Conservation (phyloP, 2,113 vertebrate genomes). For the Gymnorhina tibicen region DNA sequence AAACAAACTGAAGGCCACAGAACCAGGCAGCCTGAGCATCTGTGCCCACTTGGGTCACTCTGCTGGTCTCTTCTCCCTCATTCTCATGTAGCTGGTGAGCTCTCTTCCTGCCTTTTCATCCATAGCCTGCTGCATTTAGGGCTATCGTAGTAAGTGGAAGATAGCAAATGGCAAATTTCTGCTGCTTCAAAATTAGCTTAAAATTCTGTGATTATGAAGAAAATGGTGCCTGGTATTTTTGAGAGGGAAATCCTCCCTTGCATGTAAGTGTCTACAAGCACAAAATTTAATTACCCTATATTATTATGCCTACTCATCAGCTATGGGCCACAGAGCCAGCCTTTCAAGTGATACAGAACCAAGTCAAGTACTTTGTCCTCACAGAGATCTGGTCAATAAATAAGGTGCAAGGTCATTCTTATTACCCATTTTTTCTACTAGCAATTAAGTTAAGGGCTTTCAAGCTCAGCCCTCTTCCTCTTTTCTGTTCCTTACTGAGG, state of each 20-base stretch:
- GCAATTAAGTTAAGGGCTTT: constrained; percentile 46
- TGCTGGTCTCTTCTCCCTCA: neutral
- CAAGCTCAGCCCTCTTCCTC: neutral
- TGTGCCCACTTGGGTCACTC: neutral
- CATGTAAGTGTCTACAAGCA: neutral
- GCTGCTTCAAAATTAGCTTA: neutral
- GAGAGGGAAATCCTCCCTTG: neutral
- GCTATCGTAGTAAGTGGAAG: neutral
- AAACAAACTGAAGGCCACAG: neutral
- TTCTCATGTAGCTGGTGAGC: neutral
- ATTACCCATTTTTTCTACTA: constrained; percentile 38
- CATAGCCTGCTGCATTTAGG: neutral
- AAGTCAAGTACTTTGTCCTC: constrained; percentile 58
- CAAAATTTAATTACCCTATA: constrained; percentile 50
- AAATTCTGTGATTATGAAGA: neutral
- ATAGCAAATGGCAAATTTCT: neutral
- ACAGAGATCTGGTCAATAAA: constrained; percentile 49
- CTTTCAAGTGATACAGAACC: constrained; percentile 52
- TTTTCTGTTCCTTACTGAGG: constrained; percentile 7
- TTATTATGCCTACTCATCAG: neutral
- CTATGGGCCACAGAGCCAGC: constrained; percentile 3
- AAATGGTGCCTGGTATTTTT: neutral
- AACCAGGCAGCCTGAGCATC: neutral
- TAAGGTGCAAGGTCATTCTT: constrained; percentile 58
- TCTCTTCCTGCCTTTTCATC: neutral